Percentiles rank a stretch among this genome's conserved stretches.
phyloP scores from a whole-genome alignment of 2,797 vertebrate species.

The Bradypodion pumilum region DNA sequence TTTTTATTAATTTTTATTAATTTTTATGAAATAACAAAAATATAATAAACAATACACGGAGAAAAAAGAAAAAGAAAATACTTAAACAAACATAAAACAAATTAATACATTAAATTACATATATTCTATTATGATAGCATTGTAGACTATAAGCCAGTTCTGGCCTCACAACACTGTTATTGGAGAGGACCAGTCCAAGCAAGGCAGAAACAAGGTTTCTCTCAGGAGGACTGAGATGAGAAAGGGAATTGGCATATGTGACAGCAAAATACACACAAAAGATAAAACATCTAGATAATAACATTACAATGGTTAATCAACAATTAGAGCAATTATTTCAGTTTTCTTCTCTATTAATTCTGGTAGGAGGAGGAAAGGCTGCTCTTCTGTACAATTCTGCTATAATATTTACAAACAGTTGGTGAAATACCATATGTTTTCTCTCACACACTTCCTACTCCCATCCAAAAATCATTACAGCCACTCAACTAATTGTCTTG shows the following conservation, averaged over 20 bases:
- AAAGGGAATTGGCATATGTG: neutral
- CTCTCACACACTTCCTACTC: neutral
- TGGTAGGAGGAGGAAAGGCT: conserved; percentile 3
- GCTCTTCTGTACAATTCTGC: neutral
- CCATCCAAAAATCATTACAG: neutral
- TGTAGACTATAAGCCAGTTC: no score
- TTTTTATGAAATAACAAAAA: no score
- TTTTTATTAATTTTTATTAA: no score
- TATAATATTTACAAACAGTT: neutral
- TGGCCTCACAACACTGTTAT: no score
- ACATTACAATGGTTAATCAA: neutral
- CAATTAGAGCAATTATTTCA: neutral
- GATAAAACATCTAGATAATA: neutral
- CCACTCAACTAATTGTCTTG: neutral
- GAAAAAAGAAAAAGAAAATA: no score
- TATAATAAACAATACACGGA: no score
- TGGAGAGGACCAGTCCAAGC: neutral
- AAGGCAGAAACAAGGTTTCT: neutral
- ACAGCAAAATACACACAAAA: neutral
- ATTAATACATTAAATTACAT: no score
- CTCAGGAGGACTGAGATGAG: neutral
- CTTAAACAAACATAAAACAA: no score
- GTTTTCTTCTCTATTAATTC: neutral
- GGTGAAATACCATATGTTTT: neutral
- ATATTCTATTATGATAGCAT: no score